Base-by-base conservation (phyloP, 2,113 vertebrate genomes). In the Nematolebias whitei region DNA sequence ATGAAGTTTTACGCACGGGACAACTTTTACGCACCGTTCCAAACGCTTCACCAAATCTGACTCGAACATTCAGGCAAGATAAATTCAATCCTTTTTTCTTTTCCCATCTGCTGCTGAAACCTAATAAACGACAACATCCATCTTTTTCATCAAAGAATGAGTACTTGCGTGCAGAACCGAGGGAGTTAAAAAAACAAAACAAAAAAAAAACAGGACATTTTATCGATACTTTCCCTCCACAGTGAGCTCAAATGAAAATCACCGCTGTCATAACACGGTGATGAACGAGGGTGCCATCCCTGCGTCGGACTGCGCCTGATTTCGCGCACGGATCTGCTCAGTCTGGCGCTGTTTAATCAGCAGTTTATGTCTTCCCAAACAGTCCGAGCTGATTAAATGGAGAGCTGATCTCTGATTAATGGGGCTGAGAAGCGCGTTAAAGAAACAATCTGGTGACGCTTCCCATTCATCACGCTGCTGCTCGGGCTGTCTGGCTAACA, bases 331-430 rank as follows among this genome's bases (percentile, higher is more conserved):
- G 79, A 86, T 84, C 80, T 76, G 38, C 70, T 64, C 61, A 72
- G 63, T 77, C 67, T 64, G 74, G 68, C 35, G 61, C 62, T 73
- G 68, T 83, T 71, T 80, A 88, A 87, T 61, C 61, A 20, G 26
- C 48, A 69, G 60, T 90, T 88, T 86, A 72, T 74, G 56, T 76
- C 63, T 52, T 53, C 38, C 51, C 82, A 83, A 65, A 84, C 63
- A 63, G 23, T 61, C 22, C 19, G n/a, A n/a, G 12, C 57, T 72
- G 56, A 79, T 82, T 78, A 74, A 63, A 82, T 56, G 49, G 43
- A 43, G 47, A 15, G 19, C 13, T 60, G 51, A 65, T 58, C 44
- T 50, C 49, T 75, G 61, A 80, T 85, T 84, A 69, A 90, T 81
- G 79, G 67, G 53, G 24, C 53, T 51, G 47, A 53, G 45, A 20